Percentiles rank a stretch among this genome's conserved stretches.
phyloP scores from a whole-genome alignment of 2,113 vertebrate species.

The Megaceryle maxima region DNA sequence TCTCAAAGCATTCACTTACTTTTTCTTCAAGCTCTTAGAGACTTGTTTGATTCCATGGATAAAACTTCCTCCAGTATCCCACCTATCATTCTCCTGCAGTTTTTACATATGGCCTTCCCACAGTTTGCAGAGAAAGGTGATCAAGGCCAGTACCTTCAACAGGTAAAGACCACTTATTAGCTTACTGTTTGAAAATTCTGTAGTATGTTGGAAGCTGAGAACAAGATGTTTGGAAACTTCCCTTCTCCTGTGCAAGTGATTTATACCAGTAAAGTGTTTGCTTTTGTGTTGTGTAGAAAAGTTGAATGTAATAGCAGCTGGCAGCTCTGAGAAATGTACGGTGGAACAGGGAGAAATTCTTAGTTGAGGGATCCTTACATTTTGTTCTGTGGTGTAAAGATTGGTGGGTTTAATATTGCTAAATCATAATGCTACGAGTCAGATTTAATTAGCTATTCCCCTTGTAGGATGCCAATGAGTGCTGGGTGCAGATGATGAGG shows the following conservation, averaged over 20 bases:
- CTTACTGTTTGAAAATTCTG: not conserved
- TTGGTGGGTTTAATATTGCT: not conserved
- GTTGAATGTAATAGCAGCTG: not conserved
- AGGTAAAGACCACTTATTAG: slow-evolving; percentile 76
- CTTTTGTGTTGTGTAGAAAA: not conserved
- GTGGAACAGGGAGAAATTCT: not conserved
- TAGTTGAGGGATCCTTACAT: not conserved
- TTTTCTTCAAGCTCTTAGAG: slow-evolving; percentile 89
- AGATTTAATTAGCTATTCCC: not conserved
- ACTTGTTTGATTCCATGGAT: slow-evolving; percentile 98
- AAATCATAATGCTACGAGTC: not conserved
- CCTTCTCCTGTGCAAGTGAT: not conserved
- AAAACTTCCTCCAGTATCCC: slow-evolving; percentile 98
- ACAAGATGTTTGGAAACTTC: not conserved
- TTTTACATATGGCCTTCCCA: slow-evolving; percentile 99
- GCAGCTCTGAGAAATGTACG: not conserved
- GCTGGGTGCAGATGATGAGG: slow-evolving; percentile 97
- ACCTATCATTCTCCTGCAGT: slow-evolving; percentile 97
- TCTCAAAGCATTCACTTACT: slow-evolving; percentile 66
- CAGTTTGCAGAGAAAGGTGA: slow-evolving; percentile 99
- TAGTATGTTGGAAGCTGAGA: not conserved
- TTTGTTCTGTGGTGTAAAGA: not conserved
- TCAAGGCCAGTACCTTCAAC: slow-evolving; percentile 98
- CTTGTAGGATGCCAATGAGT: slow-evolving; percentile 95
- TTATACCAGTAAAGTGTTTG: not conserved